Evolutionary conservation across 2,113 vertebrate genomes (phyloP).

Genomic region (Tiliqua scincoides): DNA sequence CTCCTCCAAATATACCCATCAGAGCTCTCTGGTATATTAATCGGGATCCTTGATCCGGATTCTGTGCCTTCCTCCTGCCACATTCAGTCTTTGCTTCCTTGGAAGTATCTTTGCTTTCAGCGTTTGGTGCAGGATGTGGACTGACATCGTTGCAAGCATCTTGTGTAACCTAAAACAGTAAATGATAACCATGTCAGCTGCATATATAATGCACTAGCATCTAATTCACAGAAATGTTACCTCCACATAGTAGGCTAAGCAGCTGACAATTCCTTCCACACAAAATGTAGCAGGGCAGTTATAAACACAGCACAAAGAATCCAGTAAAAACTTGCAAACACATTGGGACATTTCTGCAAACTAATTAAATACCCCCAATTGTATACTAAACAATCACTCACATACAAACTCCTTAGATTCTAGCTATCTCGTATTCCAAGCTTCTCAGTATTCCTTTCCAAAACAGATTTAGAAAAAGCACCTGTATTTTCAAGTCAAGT

Average conservation of each 20-base stretch:
- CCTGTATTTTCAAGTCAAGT: background rate
- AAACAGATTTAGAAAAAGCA: background rate
- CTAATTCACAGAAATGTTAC: background rate
- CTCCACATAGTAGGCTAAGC: background rate
- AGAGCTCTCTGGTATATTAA: slow-evolving; percentile 76
- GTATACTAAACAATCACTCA: background rate
- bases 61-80: slow-evolving; percentile 68
- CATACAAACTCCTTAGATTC: background rate
- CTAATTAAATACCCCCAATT: background rate
- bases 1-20: slow-evolving; percentile 53
- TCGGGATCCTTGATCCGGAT: slow-evolving; percentile 64
- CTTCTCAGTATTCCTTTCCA: background rate
- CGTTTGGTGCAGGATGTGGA: slow-evolving; percentile 42
- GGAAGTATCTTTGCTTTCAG: slow-evolving; percentile 23
- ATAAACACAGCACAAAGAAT: background rate
- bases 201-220: background rate
- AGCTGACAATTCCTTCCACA: background rate
- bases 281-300: background rate
- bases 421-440: background rate
- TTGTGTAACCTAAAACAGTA: slow-evolving; percentile 46
- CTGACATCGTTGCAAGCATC: slow-evolving; percentile 30
- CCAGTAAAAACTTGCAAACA: background rate
- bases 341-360: background rate
- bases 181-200: background rate
- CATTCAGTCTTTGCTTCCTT: slow-evolving; percentile 39